Conservation (phyloP, 2,888 invertebrate genomes). For the Cephus runcator region DNA sequence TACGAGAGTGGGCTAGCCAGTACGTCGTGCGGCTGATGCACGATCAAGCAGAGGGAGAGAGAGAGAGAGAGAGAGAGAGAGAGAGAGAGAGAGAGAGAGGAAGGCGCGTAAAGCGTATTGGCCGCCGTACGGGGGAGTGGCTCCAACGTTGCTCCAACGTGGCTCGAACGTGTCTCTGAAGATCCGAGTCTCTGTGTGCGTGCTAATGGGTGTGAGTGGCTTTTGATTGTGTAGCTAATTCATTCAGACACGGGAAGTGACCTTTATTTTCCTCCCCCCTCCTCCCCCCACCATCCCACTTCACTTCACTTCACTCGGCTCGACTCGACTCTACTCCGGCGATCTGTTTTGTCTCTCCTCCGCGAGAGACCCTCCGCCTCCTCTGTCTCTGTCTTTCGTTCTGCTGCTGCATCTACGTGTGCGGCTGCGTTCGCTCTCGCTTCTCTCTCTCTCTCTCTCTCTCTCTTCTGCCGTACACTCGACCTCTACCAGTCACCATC, state of each 20-base stretch:
- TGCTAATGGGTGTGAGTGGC: slow-evolving; percentile 17
- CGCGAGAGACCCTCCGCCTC: not conserved
- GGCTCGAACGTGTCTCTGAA: not conserved
- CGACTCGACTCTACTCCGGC: not conserved
- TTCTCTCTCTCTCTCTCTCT: not conserved
- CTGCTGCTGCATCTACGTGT: too few relatives aligned
- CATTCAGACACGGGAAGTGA: slow-evolving; percentile 24
- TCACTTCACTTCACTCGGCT: not conserved
- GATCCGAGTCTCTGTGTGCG: not conserved
- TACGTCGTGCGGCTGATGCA: not conserved
- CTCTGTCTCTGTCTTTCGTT: not conserved
- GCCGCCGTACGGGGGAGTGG: not conserved
- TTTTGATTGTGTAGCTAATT: slow-evolving; percentile 22
- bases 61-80: not conserved
- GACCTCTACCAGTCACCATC: too few relatives aligned
- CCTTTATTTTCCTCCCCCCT: slow-evolving; percentile 18
- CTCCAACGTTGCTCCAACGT: slow-evolving; percentile 3
- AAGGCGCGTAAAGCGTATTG: not conserved
- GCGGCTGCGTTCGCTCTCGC: not conserved
- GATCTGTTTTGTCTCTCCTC: not conserved
- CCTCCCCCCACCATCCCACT: not conserved
- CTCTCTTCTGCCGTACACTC: too few relatives aligned
- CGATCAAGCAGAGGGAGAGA: not conserved
- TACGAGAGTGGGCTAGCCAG: too few relatives aligned
- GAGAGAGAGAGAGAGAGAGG: not conserved